A percentile compares a stretch with the other conserved stretches of the same genome.
Evolutionary conservation across 2,113 vertebrate genomes (phyloP).

Genomic region (Trematomus loennbergii): DNA sequence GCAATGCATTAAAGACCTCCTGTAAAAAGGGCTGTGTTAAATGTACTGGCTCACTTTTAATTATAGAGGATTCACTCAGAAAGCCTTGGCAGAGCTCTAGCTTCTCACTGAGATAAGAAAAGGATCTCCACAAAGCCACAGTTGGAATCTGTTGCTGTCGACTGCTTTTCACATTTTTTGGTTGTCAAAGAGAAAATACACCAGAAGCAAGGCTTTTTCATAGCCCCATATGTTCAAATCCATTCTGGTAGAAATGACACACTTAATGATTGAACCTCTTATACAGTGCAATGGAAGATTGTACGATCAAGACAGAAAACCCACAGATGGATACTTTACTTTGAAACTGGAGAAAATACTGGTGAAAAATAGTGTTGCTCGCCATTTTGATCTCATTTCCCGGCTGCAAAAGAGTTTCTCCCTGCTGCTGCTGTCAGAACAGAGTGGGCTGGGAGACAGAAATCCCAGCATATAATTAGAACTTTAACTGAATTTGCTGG

Average conservation of each 20-base stretch:
- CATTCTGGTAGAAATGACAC: background rate
- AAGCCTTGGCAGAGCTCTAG: conserved; percentile 10
- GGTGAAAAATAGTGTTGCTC: conserved; percentile 16
- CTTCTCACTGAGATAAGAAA: background rate
- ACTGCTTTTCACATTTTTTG: background rate
- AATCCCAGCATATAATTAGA: conserved; percentile 63
- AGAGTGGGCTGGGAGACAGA: conserved; percentile 67
- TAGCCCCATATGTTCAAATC: background rate
- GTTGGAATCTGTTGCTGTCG: background rate
- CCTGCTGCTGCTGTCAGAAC: conserved; percentile 50
- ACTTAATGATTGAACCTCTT: background rate
- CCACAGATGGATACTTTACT: too few species aligned
- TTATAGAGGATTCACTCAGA: conserved; percentile 44
- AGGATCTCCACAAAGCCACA: conserved; percentile 1
- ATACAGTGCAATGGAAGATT: background rate
- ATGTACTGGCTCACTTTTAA: conserved; percentile 53
- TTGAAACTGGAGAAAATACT: background rate
- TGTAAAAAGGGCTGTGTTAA: conserved; percentile 35
- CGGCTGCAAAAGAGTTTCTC: conserved; percentile 28
- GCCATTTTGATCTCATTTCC: conserved; percentile 16
- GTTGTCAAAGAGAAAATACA: background rate
- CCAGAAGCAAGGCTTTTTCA: background rate
- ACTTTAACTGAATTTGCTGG: conserved; percentile 62
- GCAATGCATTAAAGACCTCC: conserved; percentile 36
- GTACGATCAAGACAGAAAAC: too few species aligned